phyloP scores from a whole-genome alignment of 2,888 invertebrate genomes.

The Ceriagrion tenellum region DNA sequence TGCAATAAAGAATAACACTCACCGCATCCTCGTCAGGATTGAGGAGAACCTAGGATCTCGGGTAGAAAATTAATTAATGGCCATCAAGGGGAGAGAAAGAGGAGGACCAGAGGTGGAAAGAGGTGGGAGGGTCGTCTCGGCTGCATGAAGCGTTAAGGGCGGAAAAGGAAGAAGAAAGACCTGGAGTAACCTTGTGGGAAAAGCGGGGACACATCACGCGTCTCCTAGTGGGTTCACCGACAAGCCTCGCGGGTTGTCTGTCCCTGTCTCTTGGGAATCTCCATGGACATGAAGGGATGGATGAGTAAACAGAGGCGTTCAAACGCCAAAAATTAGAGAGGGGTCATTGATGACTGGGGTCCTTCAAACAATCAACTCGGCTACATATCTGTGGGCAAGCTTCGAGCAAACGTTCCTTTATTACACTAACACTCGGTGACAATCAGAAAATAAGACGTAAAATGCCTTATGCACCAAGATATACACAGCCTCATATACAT shows the following conservation, averaged over 20 bases:
- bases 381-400: not conserved
- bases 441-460: too few species aligned
- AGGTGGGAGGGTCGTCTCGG: not conserved
- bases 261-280: constrained; percentile 1
- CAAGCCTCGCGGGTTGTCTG: constrained; percentile 38
- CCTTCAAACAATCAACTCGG: not conserved
- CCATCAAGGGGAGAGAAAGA: not conserved
- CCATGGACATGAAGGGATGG: not conserved
- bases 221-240: constrained; percentile 7
- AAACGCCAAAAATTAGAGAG: constrained; percentile 38
- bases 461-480: too few species aligned
- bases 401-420: not conserved
- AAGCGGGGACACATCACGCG: constrained; percentile 32
- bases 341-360: not conserved
- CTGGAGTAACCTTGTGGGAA: constrained; percentile 50
- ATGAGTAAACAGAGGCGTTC: not conserved
- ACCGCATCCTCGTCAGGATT: too few species aligned
- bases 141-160: not conserved
- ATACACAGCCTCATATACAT: too few species aligned
- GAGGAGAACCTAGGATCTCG: not conserved
- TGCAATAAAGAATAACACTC: too few species aligned
- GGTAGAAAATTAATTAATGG: not conserved
- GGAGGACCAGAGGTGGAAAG: not conserved
- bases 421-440: not conserved
- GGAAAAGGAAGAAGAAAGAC: not conserved